Base-by-base conservation (phyloP, 2,113 vertebrate genomes). In the Dromiciops gliroides region DNA sequence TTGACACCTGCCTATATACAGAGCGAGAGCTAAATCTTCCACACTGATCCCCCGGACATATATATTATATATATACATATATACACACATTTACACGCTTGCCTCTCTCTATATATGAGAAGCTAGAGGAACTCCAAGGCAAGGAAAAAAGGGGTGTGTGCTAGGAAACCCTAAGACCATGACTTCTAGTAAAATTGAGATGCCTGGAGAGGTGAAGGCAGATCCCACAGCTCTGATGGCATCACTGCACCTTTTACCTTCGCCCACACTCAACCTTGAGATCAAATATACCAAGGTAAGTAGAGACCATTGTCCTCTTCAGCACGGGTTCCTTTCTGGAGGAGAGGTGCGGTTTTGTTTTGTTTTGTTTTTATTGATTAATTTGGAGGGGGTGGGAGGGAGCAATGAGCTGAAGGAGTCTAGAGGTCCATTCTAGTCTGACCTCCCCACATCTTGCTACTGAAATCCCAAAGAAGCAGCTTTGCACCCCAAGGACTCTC, bases 1-100 rank as follows among this genome's bases (percentile, higher is more conserved):
- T 98, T 99, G 99, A 99, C 99, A 99, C 99, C 99, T 99, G 99
- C 99, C 99, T 99, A 99, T 99, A 99, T 99, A 99, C 99, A 98
- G 98, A 98, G 98, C 99, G 98, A 98, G 98, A 98, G 98, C 98
- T 83, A 83, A 83, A 83, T 83, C 67, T 83, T 83, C 67, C 98
- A 97, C 98, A 98, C 98, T 96, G 98, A 97, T 95, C 98, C 96
- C 90, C 96, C 97, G 93, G 91, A 83, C 67, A 83, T 83, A 83
- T 83, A 83, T 83, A 83, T 83, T 44, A 83, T 44, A 83, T n/a
- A 67, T 67, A 60, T 4, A 37, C 5, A 75, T 67, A 67, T n/a
- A 67, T n/a, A 67, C 31, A 83, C 37, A 83, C 37, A 83, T 83
- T 44, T 83, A 83, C 67, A 83, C 16, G 22, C 67, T 44, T 83